Evolutionary conservation across 2,797 vertebrate genomes (phyloP).

Genomic region (Dromococcyx pavoninus): DNA sequence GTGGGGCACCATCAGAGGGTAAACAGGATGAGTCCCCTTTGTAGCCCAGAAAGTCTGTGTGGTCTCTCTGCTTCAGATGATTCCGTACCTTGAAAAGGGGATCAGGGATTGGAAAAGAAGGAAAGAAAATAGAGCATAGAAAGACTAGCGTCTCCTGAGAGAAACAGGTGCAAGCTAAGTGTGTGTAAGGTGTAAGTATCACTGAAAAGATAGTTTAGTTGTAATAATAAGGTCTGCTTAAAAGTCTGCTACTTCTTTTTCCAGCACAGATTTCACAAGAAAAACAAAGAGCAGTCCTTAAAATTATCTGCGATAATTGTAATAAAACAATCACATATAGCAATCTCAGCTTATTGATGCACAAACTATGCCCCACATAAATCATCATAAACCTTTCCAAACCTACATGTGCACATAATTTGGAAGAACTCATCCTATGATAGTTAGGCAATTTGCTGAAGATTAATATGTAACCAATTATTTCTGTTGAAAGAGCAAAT

Average conservation of each 20-base stretch:
- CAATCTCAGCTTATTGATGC: not conserved
- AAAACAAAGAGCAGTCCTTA: not conserved
- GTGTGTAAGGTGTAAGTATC: not conserved
- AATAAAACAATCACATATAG: not conserved
- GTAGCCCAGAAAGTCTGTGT: not conserved
- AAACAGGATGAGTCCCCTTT: not conserved
- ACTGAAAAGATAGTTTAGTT: not conserved
- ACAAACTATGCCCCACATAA: not conserved
- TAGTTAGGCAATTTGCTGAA: not conserved
- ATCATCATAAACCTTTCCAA: conserved; percentile 6
- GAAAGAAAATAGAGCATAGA: not conserved
- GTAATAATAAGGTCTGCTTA: not conserved
- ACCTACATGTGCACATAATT: not conserved
- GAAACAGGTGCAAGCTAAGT: not conserved
- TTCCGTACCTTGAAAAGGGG: not conserved
- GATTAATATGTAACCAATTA: conserved; percentile 5
- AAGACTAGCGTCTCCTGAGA: not conserved
- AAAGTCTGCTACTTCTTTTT: conserved; percentile 6
- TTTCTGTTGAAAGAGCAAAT: not conserved
- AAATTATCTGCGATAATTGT: conserved; percentile 18
- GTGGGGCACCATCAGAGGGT: not conserved
- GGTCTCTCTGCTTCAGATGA: not conserved
- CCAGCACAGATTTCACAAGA: not conserved
- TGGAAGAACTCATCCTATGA: not conserved
- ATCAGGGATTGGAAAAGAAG: not conserved